A percentile compares a stretch with the other conserved stretches of the same genome.
Conservation (phyloP, 64 coral and sea anemone species). For the Actinia equina region DNA sequence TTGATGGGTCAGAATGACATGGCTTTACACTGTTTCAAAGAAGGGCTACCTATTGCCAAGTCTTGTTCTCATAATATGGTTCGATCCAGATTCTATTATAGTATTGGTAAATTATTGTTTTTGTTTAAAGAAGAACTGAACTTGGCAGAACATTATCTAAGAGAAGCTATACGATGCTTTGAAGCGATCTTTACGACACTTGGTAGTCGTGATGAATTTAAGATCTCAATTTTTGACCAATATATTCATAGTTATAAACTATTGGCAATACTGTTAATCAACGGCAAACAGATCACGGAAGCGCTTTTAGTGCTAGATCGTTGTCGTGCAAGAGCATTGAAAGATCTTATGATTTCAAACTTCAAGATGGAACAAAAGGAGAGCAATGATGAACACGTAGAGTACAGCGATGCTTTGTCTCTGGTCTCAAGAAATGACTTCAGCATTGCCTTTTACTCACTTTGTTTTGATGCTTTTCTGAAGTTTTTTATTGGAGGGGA, state of each 20-base stretch:
- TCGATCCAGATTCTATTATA: not conserved
- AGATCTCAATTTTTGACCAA: not conserved
- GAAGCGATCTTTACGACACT: not conserved
- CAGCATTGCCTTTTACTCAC: not conserved
- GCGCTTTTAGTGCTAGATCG: slow-evolving; percentile 29
- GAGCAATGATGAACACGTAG: not conserved
- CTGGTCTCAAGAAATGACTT: not conserved
- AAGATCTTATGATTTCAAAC: not conserved
- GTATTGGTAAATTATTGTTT: not conserved
- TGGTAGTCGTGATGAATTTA: not conserved
- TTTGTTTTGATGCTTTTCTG: not conserved
- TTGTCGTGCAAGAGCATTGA: slow-evolving; percentile 40
- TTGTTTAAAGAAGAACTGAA: not conserved
- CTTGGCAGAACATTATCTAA: not conserved
- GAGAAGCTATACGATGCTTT: not conserved
- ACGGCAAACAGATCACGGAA: not conserved
- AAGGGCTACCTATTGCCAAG: not conserved
- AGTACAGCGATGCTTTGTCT: not conserved
- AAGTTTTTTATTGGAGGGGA: not conserved
- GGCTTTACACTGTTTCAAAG: not conserved
- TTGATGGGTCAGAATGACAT: not conserved
- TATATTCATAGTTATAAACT: not conserved
- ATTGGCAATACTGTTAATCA: not conserved
- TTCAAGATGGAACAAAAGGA: slow-evolving; percentile 1
- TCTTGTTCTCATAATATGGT: not conserved